Base-by-base conservation (phyloP, 64 coral and sea anemone genomes). In the Porites lutea region DNA sequence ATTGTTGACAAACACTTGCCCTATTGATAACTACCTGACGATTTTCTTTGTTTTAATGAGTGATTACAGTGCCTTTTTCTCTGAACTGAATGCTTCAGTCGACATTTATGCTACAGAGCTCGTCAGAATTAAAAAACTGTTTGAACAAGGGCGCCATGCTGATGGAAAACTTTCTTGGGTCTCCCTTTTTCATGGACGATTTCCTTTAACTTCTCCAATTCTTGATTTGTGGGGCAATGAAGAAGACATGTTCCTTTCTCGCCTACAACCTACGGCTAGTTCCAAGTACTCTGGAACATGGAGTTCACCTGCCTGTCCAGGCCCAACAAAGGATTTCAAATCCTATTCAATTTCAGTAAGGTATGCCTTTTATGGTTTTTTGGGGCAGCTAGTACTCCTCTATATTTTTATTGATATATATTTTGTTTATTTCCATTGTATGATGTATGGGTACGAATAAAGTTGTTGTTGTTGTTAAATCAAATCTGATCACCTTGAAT, bases 141-240 rank as follows among this genome's bases (percentile, higher is more conserved):
- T 86, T 48, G 82, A 67, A 18, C 14, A 67, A 69, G 64, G 82
- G 49, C 16, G 10, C 3, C 70, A 65, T 86, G 82, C 63, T 6
- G 82, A 86, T 82, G 82, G 82, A 59, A 86, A 86, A 47, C 61
- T 70, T 15, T 14, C 9, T 22, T 86, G 82, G 63, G 13, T 86
- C 61, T 65, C 60, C 16, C 60, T 19, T 16, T 86, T 86, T 49
- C 46, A 5, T 65, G 54, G 63, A 47, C 27, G 60, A 48, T 86
- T 86, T 20, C 16, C 65, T 66, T 46, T 86, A 9, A 86, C 16
- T 61, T 15, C 20, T 19, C 63, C 37, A 15, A 66, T 86, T 70
- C 82, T 86, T 49, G 82, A 86, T 20, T 21, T 86, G 37, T 86
- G 63, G 82, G 82, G 63, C 27, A 86, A 86, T 70, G 82, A 86